A percentile compares a stretch with the other conserved stretches of the same genome.
Conservation (phyloP, 2,113 vertebrate species). For the Cinclus cinclus region DNA sequence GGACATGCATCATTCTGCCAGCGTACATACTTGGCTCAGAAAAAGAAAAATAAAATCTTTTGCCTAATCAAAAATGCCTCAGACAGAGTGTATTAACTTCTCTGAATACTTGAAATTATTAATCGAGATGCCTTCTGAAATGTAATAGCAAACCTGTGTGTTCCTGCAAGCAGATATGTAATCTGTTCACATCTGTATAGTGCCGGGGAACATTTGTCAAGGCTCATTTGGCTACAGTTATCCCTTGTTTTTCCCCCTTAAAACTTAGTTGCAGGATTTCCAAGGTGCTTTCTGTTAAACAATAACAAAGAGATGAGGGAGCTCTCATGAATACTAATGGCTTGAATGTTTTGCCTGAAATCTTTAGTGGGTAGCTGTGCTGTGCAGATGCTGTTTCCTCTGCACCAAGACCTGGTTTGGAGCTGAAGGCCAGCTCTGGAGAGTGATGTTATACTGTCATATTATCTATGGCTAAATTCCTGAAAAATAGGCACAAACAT, state of each 20-base stretch:
- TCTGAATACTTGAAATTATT: conserved; percentile 27
- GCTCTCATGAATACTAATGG: conserved; percentile 12
- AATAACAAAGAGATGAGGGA: background rate
- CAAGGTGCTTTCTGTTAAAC: background rate
- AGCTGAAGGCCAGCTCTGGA: background rate
- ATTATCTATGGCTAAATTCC: background rate
- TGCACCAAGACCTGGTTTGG: background rate
- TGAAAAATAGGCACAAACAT: background rate
- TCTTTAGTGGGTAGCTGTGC: background rate
- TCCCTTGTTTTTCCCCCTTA: background rate
- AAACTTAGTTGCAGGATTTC: conserved; percentile 11
- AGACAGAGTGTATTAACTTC: background rate
- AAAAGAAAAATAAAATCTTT: background rate
- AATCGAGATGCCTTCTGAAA: background rate
- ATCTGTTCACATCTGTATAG: background rate
- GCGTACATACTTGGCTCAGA: background rate
- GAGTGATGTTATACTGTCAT: background rate
- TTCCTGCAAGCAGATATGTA: background rate
- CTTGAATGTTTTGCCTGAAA: background rate
- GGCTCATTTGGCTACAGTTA: conserved; percentile 23
- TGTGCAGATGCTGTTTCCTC: background rate
- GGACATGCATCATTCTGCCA: background rate
- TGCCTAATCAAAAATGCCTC: conserved; percentile 24
- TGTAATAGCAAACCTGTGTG: background rate
- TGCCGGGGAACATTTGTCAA: background rate